Evolutionary conservation across 2,113 vertebrate species (phyloP), one percentile per base, ranked within the genome.

Genomic region (Nannobrachium achirus): DNA sequence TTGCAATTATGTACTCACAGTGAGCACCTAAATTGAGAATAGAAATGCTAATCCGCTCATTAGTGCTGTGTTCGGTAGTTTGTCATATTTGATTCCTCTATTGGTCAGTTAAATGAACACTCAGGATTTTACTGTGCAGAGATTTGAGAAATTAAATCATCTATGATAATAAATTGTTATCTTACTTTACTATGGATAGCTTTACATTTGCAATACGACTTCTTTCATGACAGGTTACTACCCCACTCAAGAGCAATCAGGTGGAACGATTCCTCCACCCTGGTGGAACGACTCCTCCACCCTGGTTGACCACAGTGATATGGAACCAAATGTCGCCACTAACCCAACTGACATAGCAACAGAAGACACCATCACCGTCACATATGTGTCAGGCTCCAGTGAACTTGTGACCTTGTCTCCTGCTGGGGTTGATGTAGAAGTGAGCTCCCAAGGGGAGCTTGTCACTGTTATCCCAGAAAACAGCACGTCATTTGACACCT

Each of bases 171-270:
- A 48, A 48, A 14, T 6, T 14, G 45, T 14, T 48, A 10, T 48
- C 33, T 1, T 33, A 11, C 20, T 56, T 33, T 38, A 41, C 38
- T 6, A 3, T 58, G 45, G 8, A 44, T n/a, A 58, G n/a, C n/a
- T n/a, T 16, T 58, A 6, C 8, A 60, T 14, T 14, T 19, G 5
- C 59, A 44, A 14, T 7, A 45, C 9, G 16, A 33, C 64, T 11
- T 25, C 10, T 59, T n/a, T 52, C 8, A 49, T 78, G 2, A 0
- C 84, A 92, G 91, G 86, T 85, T 46, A 58, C 15, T 0, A 56
- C 15, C 7, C 66, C 66, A 78, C 70, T 66, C 41, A 71, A 46
- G 60, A 56, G 50, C 66, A n/a, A 9, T 57, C 78, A 18, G 44
- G 44, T 56, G 42, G 40, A 11, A 51, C 55, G 3, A 48, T 1